Evolutionary conservation across 2,888 invertebrate species (phyloP).

Genomic region (Rhagonycha fulva): DNA sequence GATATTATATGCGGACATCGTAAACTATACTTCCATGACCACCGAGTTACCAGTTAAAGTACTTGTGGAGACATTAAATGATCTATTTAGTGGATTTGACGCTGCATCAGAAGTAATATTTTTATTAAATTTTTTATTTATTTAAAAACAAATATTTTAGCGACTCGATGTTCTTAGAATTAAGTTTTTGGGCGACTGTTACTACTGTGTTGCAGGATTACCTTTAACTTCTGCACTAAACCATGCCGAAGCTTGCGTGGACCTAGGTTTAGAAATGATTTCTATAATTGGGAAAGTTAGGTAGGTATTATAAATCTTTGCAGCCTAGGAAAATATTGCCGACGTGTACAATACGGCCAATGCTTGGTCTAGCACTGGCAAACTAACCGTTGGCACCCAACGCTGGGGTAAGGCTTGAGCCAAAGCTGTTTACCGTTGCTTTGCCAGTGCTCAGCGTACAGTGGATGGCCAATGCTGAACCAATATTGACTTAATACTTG

Average conservation of each 20-base stretch:
- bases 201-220: conserved; percentile 89
- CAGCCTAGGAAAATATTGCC: no score
- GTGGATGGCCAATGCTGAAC: no score
- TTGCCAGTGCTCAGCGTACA: no score
- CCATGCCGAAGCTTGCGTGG: conserved; percentile 90
- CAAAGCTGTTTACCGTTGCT: no score
- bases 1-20: conserved; percentile 91
- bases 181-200: conserved; percentile 92
- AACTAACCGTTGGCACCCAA: no score
- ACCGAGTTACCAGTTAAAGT: conserved; percentile 79
- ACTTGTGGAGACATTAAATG: conserved; percentile 86
- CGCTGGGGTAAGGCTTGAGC: no score
- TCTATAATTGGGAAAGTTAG: conserved; percentile 82
- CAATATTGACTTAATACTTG: no score
- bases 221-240: conserved; percentile 69
- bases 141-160: conserved; percentile 51
- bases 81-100: conserved; percentile 90
- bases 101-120: conserved; percentile 78
- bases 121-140: neutral
- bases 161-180: conserved; percentile 80
- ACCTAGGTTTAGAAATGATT: conserved; percentile 91
- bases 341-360: no score
- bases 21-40: conserved; percentile 89
- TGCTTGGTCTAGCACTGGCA: no score
- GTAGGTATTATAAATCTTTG: conserved; percentile 51